A percentile compares a stretch with the other conserved stretches of the same genome.
These are phyloP conservation scores for Ephydatia muelleri DNA, from an alignment of 37 sponge, comb jelly and placozoan genomes.

Conservation along the genomic window DNA sequence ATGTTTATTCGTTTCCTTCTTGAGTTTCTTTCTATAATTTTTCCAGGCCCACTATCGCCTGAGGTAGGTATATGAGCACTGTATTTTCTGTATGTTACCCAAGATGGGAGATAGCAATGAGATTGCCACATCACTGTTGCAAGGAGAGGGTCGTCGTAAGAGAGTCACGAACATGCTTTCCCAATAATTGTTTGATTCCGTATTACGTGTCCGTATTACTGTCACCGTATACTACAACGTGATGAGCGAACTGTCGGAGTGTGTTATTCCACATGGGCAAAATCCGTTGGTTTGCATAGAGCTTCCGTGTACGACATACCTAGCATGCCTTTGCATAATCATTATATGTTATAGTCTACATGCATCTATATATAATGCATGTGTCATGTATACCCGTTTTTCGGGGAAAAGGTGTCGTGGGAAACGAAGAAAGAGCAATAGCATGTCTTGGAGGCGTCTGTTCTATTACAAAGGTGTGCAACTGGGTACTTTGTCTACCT, in stretches of 20 bases:
- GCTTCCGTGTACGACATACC: neutral
- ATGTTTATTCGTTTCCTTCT: constrained; percentile 14
- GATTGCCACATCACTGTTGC: neutral
- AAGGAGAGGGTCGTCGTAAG: neutral
- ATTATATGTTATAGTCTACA: too few relatives aligned
- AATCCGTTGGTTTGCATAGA: neutral
- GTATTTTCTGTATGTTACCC: neutral
- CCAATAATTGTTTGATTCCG: neutral
- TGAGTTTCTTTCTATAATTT: constrained; percentile 48
- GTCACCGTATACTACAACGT: neutral
- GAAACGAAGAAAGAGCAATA: constrained; percentile 55
- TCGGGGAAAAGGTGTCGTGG: constrained; percentile 55
- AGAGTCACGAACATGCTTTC: neutral
- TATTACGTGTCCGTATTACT: neutral
- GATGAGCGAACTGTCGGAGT: neutral
- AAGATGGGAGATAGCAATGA: neutral
- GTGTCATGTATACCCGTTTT: too few relatives aligned
- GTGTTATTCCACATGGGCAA: neutral
- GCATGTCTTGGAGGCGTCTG: constrained; percentile 46
- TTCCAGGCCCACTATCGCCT: constrained; percentile 52
- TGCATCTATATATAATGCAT: too few relatives aligned
- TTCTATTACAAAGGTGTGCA: constrained; percentile 41
- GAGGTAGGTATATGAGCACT: constrained; percentile 8
- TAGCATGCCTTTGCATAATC: too few relatives aligned
- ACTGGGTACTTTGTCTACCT: too few relatives aligned